Base-by-base conservation (phyloP, 2,888 invertebrate genomes). In the Cynaeus angustus region DNA sequence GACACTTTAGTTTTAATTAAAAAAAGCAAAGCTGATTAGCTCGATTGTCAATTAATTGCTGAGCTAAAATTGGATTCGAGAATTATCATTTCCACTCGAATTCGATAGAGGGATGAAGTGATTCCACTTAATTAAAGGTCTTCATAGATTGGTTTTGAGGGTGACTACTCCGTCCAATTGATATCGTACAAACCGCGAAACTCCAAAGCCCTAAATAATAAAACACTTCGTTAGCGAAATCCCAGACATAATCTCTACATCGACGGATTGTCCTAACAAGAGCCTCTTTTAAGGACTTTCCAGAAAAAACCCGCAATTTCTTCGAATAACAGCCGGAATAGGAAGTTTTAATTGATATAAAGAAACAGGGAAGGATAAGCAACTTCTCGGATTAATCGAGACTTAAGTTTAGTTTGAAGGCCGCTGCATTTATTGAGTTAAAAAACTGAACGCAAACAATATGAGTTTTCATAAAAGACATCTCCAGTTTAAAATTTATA, bases 1-100 rank as follows among this genome's bases (percentile, higher is more conserved):
- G 33, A 53, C 55, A 38, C 38, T 38, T 21, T 21, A 4, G 55
- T 13, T n/a, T 55, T 55, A 55, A 55, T 55, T 55, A 55, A 55
- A 55, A n/a, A 55, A 55, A 55, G 2, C 12, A 3, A 38, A 55
- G 13, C 37, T 13, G 53, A 38, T 55, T 14, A 16, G 12, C 13
- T 38, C 37, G 9, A 55, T 55, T 55, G 55, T 16, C 16, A 38
- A 55, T 38, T 55, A 16, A 55, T 55, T 38, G 5, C 28, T 10
- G 30, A 43, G 43, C 12, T 43, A 43, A 43, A 43, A 43, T 43
- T 43, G 33, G 52, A 53, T n/a, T 0, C 10, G 9, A n/a, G 26
- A 10, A 28, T 50, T 30, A 50, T 37, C 37, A 37, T 37, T 37
- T 37, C 37, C 8, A 37, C 37, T 37, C 37, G 37, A 37, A 37